phyloP scores from a whole-genome alignment of 2,888 invertebrate genomes.

The Acanthopleura granulata region DNA sequence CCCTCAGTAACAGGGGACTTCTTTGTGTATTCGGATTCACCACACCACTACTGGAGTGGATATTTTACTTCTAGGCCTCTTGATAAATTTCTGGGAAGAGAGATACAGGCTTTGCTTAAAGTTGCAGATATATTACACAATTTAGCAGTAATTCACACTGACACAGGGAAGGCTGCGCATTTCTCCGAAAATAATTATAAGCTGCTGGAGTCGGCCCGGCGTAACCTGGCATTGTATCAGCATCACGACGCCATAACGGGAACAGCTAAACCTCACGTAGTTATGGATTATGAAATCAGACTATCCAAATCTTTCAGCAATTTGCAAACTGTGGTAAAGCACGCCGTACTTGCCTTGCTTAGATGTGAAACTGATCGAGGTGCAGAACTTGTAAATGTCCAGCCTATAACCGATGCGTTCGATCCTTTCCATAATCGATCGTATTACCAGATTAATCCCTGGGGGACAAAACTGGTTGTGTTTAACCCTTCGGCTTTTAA shows the following conservation, averaged over 20 bases:
- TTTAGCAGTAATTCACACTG: slow-evolving; percentile 33
- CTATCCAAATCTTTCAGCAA: slow-evolving; percentile 20
- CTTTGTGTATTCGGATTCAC: slow-evolving; percentile 93
- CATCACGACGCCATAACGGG: slow-evolving; percentile 98
- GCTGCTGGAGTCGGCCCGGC: slow-evolving; percentile 73
- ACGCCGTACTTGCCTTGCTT: neutral
- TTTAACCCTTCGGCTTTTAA: neutral
- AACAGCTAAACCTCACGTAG: slow-evolving; percentile 89
- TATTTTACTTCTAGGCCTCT: slow-evolving; percentile 85
- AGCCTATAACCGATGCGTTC: neutral
- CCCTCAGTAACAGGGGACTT: slow-evolving; percentile 92
- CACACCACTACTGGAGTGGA: slow-evolving; percentile 92
- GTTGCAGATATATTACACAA: slow-evolving; percentile 55
- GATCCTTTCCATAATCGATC: neutral
- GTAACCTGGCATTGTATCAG: slow-evolving; percentile 91
- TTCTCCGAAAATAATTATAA: slow-evolving; percentile 22
- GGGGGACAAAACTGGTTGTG: neutral
- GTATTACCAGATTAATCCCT: no score
- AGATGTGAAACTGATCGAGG: neutral
- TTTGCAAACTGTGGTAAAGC: neutral
- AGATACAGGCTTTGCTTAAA: slow-evolving; percentile 69
- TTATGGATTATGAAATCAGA: slow-evolving; percentile 83
- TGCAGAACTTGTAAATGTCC: neutral
- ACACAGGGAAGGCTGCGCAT: slow-evolving; percentile 1
- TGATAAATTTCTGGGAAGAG: slow-evolving; percentile 77